Conservation (phyloP, 2,797 vertebrate species). For the Sphenodon punctatus region DNA sequence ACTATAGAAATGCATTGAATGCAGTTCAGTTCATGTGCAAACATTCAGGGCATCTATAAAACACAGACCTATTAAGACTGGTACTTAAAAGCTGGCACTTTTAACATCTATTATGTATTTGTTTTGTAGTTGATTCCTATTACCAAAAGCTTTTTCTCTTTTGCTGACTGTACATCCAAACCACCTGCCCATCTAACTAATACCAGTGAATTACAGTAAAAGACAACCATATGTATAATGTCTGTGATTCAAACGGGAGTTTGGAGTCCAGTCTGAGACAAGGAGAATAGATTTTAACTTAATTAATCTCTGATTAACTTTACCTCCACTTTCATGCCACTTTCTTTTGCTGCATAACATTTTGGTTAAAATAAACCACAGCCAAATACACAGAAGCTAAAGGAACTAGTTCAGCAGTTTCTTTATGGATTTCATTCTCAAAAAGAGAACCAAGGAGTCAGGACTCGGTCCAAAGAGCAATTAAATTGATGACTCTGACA, state of each 20-base stretch:
- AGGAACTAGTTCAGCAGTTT: neutral
- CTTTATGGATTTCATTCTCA: neutral
- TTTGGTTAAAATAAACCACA: neutral
- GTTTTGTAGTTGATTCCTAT: neutral
- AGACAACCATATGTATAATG: neutral
- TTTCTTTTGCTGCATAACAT: neutral
- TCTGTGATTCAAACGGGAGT: neutral
- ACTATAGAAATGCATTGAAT: neutral
- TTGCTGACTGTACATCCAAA: neutral
- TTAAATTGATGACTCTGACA: neutral
- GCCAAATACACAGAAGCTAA: neutral
- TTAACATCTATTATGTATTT: neutral
- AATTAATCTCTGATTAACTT: neutral
- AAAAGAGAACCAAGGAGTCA: neutral
- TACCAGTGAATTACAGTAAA: neutral
- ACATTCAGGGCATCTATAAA: neutral
- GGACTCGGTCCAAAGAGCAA: neutral
- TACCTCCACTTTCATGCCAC: neutral
- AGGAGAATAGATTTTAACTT: neutral
- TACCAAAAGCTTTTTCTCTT: neutral
- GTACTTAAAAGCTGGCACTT: neutral
- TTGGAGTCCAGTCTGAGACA: accelerated
- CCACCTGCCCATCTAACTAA: neutral
- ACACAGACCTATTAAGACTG: neutral
- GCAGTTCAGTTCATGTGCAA: neutral